Base-by-base conservation (phyloP, 2,113 vertebrate species). In the Seriola aureovittata region DNA sequence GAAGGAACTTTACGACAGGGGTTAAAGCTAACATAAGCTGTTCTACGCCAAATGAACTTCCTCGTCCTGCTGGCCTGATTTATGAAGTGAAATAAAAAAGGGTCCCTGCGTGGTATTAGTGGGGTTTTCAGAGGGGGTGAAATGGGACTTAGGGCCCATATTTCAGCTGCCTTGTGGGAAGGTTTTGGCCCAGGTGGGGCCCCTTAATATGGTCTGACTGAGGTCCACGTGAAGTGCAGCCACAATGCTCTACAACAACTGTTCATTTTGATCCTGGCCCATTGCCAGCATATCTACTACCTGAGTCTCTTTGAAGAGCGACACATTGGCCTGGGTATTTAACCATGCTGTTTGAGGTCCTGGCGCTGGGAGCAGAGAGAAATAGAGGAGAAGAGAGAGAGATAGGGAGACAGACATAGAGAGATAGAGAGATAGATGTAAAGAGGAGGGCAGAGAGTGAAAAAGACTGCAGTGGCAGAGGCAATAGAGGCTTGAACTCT, bases 251-350 rank as follows among this genome's bases (percentile, higher is more conserved):
- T 80, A 90, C 92, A 93, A 94, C 94, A 94, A 94, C 90, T 95
- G 93, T 94, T 95, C 93, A 93, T 94, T 94, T 92, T 91, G 89
- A 91, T 86, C 88, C 81, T 95, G 94, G 94, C 91, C 90, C 68
- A 64, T 78, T 85, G 94, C 93, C 94, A 95, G 86, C 71, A 84
- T 55, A 88, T 91, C 92, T 94, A 92, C 93, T 95, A 94, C 94
- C 93, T 94, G 93, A 95, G 93, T 95, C 94, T 95, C 94, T 95
- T 95, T 95, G 95, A 95, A 95, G 93, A 95, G 94, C 92, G 91
- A 95, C 93, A 95, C 92, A 88, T 94, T 95, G 90, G 93, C 91
- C 93, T 85, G 88, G 90, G 92, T 95, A 94, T 95, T 95, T 95
- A 96, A 90, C 94, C 94, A 96, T 95, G 94, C 95, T 93, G 93